Base-by-base conservation (phyloP, 2,888 invertebrate genomes). In the Nemotelus nigrinus region DNA sequence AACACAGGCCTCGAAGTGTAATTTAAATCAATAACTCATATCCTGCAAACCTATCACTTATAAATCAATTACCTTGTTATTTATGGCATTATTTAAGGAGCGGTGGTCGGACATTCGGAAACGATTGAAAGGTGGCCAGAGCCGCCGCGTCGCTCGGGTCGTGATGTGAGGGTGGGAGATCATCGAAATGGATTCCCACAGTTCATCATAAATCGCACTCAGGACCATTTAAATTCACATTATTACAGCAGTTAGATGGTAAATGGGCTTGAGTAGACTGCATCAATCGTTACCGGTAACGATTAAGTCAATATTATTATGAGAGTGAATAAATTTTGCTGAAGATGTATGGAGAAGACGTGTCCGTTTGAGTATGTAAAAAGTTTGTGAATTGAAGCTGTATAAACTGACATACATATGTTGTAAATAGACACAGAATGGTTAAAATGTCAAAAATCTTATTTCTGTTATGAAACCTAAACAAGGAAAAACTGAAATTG, bases 11-110 rank as follows among this genome's bases (percentile, higher is more conserved):
- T 70, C 39, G 47, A 55, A 70, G 63, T 47, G 76, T 65, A 76
- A 76, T 76, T 76, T 64, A 50, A 65, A 64, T 65, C 76, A 64
- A 76, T 76, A 76, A 76, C 44, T 76, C 76, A 76, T 44, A 48
- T 64, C 65, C 53, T 64, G 53, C 48, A 65, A 76, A 76, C 64
- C 76, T 76, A 76, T 76, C 76, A 76, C 55, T 76, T 76, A 76
- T 76, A 76, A 76, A 76, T 76, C 76, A 76, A 76, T 76, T 76
- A 76, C 55, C 53, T 48, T 44, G 48, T 76, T 76, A 76, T 76
- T 76, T 76, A 76, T 76, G 55, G 76, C 74, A 74, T 57, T 74
- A 63, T 74, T 74, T 74, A 48, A 63, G 48, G 74, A 74, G 60
- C 74, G 74, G 63, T 63, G 74, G 48, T 60, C 63, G 48, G 50